These are phyloP conservation scores for Eleutherodactylus coqui DNA, from an alignment of 2,797 vertebrate genomes.

Conservation along the genomic window DNA sequence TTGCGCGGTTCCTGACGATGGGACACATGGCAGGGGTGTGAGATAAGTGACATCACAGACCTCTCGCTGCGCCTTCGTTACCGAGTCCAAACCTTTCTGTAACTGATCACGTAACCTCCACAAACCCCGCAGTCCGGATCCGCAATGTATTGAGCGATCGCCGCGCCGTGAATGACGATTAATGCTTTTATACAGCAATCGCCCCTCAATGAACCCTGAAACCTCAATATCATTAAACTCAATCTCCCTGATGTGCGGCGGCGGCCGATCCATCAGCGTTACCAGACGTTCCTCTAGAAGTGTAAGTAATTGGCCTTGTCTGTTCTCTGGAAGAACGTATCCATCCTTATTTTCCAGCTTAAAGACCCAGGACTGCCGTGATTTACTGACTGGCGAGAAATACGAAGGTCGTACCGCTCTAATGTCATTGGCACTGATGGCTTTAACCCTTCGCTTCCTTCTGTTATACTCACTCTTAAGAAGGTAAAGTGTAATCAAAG, in stretches of 20 bases:
- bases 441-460: not conserved
- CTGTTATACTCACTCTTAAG: not conserved
- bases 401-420: not conserved
- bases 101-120: not conserved
- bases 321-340: not conserved
- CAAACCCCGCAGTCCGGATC: not conserved
- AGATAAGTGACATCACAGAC: too few relatives aligned
- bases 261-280: slow-evolving; percentile 25
- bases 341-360: slow-evolving; percentile 29
- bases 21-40: too few relatives aligned
- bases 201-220: slow-evolving; percentile 6
- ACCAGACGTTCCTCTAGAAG: not conserved
- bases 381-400: not conserved
- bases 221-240: slow-evolving; percentile 17
- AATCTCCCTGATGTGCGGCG: not conserved
- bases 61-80: too few relatives aligned
- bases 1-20: too few relatives aligned
- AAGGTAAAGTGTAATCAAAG: not conserved
- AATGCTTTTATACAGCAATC: not conserved
- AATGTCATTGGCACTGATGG: not conserved
- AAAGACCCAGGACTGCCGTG: not conserved
- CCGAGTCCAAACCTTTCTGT: not conserved
- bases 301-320: slow-evolving; percentile 37
- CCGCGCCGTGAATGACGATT: not conserved
- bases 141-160: not conserved